Evolutionary conservation across 2,113 vertebrate genomes (phyloP).

Genomic region (Pseudorhombus dupliciocellatus): DNA sequence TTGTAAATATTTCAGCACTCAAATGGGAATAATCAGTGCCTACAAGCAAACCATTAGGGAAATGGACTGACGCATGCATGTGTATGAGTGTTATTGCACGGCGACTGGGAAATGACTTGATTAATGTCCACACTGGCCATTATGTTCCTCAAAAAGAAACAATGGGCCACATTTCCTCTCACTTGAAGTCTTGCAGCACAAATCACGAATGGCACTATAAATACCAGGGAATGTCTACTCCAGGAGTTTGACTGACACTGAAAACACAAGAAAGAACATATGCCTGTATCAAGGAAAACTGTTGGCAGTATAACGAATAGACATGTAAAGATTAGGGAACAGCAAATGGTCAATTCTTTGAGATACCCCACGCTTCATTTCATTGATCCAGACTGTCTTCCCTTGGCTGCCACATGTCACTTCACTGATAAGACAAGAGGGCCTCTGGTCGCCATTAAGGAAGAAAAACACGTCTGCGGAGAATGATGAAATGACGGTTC

Average conservation of each 20-base stretch:
- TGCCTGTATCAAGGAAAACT: neutral
- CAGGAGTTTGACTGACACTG: constrained; percentile 1
- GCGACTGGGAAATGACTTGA: constrained; percentile 1
- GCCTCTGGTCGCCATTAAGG: constrained; percentile 6
- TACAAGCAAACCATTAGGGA: neutral
- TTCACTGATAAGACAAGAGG: constrained; percentile 8
- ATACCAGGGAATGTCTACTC: constrained; percentile 5
- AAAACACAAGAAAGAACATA: neutral
- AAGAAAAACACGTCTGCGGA: constrained; percentile 11
- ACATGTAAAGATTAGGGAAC: neutral
- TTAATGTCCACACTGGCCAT: neutral
- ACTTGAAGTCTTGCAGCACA: neutral
- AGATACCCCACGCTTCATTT: constrained; percentile 16
- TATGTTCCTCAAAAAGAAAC: constrained; percentile 10
- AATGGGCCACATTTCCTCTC: neutral
- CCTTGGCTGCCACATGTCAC: neutral
- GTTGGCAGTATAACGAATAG: constrained; percentile 26
- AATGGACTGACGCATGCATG: neutral
- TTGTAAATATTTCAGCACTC: constrained; percentile 20
- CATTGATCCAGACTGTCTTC: neutral
- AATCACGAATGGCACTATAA: constrained; percentile 17
- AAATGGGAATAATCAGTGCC: neutral
- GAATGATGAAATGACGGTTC: neutral
- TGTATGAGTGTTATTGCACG: neutral
- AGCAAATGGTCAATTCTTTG: neutral